Evolutionary conservation across 1,140 invertebrate genomes (phyloP).

Genomic region (Solenopsis invicta): DNA sequence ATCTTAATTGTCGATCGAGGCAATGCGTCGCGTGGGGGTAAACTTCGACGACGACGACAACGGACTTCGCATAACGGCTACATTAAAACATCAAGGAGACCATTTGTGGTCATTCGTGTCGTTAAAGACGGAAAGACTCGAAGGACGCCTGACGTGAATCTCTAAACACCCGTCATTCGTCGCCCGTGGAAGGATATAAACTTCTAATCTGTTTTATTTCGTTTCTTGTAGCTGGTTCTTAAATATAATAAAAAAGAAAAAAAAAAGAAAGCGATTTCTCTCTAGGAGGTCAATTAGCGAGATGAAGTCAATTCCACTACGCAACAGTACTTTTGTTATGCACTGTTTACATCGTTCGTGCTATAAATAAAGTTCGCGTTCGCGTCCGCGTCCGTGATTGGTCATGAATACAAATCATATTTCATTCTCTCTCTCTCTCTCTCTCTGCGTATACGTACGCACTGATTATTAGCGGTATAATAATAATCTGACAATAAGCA

Average conservation of each 20-base stretch:
- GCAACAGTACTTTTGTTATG: neutral
- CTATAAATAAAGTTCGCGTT: slow-evolving; percentile 26
- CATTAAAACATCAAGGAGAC: slow-evolving; percentile 26
- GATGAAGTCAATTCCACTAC: neutral
- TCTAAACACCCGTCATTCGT: neutral
- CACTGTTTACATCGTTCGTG: neutral
- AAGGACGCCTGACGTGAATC: slow-evolving; percentile 36
- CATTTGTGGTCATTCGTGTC: neutral
- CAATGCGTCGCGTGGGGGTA: slow-evolving; percentile 31
- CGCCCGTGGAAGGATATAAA: slow-evolving; percentile 39
- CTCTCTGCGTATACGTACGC: neutral
- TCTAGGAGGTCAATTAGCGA: neutral
- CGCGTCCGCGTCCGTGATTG: no score
- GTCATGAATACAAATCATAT: slow-evolving; percentile 44
- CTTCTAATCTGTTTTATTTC: slow-evolving; percentile 52
- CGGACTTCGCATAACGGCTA: neutral
- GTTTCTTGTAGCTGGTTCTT: neutral
- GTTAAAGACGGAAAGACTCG: slow-evolving; percentile 14
- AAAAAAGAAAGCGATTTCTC: neutral
- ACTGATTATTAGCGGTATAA: slow-evolving; percentile 11
- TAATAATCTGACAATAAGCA: neutral
- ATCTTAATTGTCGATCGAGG: slow-evolving; percentile 36
- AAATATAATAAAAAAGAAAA: neutral
- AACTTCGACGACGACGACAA: slow-evolving; percentile 6
- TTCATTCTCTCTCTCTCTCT: slow-evolving; percentile 4